A percentile compares a stretch with the other conserved stretches of the same genome.
Conservation (phyloP, 2,113 vertebrate species). For the Prunella fulvescens region DNA sequence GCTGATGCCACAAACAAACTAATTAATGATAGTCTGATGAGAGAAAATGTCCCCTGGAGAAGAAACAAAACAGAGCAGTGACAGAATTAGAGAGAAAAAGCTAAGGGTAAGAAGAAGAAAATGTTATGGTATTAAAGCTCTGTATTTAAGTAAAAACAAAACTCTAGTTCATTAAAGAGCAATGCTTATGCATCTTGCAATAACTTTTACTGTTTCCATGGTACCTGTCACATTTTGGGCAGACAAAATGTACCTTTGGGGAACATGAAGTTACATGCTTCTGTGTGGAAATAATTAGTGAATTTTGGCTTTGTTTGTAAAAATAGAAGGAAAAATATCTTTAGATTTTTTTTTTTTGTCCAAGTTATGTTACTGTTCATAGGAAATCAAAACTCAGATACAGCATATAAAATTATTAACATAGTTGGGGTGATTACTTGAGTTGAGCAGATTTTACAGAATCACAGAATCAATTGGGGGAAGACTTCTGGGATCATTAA, state of each 20-base stretch:
- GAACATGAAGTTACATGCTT: neutral
- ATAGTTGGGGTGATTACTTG: neutral
- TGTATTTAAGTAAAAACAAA: neutral
- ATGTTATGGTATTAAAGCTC: neutral
- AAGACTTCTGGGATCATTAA: neutral
- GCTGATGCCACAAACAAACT: constrained; percentile 11
- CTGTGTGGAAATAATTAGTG: neutral
- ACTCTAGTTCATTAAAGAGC: neutral
- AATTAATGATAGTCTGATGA: constrained; percentile 34
- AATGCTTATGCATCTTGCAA: neutral
- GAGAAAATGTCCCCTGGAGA: neutral
- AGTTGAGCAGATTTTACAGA: neutral
- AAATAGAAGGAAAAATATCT: neutral
- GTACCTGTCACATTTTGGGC: neutral
- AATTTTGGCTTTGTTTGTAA: neutral
- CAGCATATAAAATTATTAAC: neutral
- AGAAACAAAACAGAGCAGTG: neutral
- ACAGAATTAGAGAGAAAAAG: neutral
- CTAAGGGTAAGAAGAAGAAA: neutral
- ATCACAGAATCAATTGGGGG: neutral
- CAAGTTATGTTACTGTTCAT: neutral
- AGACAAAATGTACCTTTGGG: neutral
- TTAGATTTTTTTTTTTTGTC: neutral
- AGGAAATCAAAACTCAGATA: neutral
- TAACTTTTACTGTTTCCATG: neutral